A percentile compares a stretch with the other conserved stretches of the same genome.
phyloP scores from a whole-genome alignment of 2,113 vertebrate genomes.

The Upupa epops region DNA sequence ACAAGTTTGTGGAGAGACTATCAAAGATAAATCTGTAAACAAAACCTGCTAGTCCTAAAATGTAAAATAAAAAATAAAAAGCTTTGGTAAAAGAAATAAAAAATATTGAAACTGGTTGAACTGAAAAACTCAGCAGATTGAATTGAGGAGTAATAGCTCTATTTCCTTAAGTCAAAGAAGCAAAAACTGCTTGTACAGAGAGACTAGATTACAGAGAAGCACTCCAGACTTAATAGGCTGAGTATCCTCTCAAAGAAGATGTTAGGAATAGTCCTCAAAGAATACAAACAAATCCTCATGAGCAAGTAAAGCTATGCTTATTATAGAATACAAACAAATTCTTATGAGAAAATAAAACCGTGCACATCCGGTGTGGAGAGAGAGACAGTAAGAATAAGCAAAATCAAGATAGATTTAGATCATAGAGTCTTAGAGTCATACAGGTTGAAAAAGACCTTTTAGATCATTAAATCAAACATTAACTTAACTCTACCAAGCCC shows the following conservation, averaged over 20 bases:
- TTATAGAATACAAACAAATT: not conserved
- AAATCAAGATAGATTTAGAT: not conserved
- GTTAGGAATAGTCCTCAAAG: not conserved
- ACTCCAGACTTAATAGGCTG: not conserved
- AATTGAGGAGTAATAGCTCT: not conserved
- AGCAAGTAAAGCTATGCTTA: not conserved
- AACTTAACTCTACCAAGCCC: too few relatives aligned
- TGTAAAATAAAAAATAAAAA: too few relatives aligned
- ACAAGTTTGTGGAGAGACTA: not conserved
- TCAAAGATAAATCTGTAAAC: not conserved
- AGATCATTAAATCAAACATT: too few relatives aligned
- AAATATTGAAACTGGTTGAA: not conserved
- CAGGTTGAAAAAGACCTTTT: too few relatives aligned
- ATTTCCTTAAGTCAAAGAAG: not conserved
- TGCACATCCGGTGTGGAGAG: not conserved
- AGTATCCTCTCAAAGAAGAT: not conserved
- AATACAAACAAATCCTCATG: not conserved
- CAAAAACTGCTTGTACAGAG: not conserved
- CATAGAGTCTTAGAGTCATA: not conserved
- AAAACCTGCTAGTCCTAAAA: not conserved
- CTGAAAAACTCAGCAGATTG: not conserved
- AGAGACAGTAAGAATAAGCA: not conserved
- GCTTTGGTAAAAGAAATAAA: not conserved
- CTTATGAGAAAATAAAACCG: not conserved
- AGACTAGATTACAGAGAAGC: not conserved